Base-by-base conservation (phyloP, 2,797 vertebrate species). In the Halcyon badia region DNA sequence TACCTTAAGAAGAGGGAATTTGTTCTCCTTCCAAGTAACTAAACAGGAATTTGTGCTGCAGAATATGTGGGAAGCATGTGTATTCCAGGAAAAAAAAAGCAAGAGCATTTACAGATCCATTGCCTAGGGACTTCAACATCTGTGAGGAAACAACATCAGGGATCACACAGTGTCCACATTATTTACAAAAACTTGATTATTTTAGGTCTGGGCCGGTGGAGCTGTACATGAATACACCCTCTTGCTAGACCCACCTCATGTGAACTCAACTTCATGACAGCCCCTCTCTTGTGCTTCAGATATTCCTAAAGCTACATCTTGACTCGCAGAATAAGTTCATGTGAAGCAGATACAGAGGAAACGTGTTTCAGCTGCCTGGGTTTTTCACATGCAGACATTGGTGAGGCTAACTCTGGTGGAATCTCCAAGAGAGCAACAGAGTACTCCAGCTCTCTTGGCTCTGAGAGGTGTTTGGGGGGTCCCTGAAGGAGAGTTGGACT, bases 51-150 rank as follows among this genome's bases (percentile, higher is more conserved):
- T 90, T 90, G 69, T 33, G 54, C 58, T 89, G 87, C 65, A 84
- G 84, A 77, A 24, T 88, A 39, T 68, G 39, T 72, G 49, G 76
- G 79, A 72, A 87, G 64, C n/a, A 12, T 54, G 56, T 41, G 60
- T 92, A 57, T 90, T 97, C 89, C 90, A 89, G 92, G 71, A 54
- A 62, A 44, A 31, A 39, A 31, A 57, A 31, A 52, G 49, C 14
- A 28, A 51, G 24, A 49, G 11, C 3, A 11, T 85, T 94, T 90
- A 46, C 62, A 87, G 46, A 83, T 10, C 1, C 20, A 21, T 17
- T 94, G 48, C 84, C 84, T 90, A 57, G 72, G 11, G 85, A 83
- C 86, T 94, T 90, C 91, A 95, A 51, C 92, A 94, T 92, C 88
- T 96, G 69, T 62, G 51, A 94, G 48, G 70, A 88, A 85, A 31